phyloP scores from a whole-genome alignment of 2,797 vertebrate genomes.

The Acanthis flammea region DNA sequence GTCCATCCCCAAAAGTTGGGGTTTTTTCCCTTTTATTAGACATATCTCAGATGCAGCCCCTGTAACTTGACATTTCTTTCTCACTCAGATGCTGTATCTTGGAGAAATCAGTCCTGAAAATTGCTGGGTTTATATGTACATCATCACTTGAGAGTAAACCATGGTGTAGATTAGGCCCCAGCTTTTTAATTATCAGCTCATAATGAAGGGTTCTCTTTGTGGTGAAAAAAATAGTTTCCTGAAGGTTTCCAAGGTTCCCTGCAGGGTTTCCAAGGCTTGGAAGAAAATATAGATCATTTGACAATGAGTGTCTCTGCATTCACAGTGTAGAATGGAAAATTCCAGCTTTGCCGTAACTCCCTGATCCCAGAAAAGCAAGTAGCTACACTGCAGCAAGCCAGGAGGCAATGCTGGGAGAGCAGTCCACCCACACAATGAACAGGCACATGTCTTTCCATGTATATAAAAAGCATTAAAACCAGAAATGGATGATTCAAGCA shows the following conservation, averaged over 20 bases:
- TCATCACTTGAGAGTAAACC: slow-evolving; percentile 34
- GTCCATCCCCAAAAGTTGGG: not conserved
- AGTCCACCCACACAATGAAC: not conserved
- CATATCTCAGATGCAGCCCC: slow-evolving; percentile 11
- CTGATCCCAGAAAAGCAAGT: not conserved
- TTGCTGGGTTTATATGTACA: not conserved
- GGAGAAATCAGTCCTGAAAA: slow-evolving; percentile 24
- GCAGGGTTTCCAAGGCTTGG: slow-evolving; percentile 53
- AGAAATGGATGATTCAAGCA: not conserved
- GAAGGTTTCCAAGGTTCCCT: slow-evolving; percentile 42
- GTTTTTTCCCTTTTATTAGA: slow-evolving; percentile 12
- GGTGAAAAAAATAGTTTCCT: slow-evolving; percentile 61
- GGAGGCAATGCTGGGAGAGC: not conserved
- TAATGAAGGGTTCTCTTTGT: slow-evolving; percentile 62
- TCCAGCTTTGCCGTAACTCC: slow-evolving; percentile 34
- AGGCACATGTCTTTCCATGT: not conserved
- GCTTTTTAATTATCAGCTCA: slow-evolving; percentile 69
- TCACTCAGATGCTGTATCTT: not conserved
- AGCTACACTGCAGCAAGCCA: not conserved
- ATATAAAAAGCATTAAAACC: not conserved
- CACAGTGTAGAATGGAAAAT: slow-evolving; percentile 56
- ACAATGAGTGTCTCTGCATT: slow-evolving; percentile 35
- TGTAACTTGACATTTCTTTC: slow-evolving; percentile 22
- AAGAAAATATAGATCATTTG: slow-evolving; percentile 39
- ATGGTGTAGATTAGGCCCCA: slow-evolving; percentile 27